A percentile compares a stretch with the other conserved stretches of the same genome.
Evolutionary conservation across 23 tunicate genomes (phyloP).

Genomic region (Halocynthia roretzi): DNA sequence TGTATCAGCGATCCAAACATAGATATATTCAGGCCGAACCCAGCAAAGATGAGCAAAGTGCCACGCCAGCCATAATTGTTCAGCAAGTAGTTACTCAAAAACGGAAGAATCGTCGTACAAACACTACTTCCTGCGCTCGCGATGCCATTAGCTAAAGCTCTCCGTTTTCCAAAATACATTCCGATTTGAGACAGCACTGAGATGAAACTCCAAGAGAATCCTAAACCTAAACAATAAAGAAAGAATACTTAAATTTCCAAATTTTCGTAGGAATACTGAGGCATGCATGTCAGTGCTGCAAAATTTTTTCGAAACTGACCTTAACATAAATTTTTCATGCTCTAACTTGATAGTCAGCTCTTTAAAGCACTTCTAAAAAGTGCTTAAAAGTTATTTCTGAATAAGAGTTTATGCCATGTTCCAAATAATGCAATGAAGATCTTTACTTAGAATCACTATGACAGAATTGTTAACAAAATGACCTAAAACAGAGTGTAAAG

Average conservation of each 20-base stretch:
- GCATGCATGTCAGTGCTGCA: background rate
- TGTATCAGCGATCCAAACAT: constrained; percentile 42
- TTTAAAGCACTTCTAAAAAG: too few relatives aligned
- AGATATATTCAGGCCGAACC: constrained; percentile 32
- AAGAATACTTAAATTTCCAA: background rate
- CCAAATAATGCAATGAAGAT: too few relatives aligned
- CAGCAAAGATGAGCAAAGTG: constrained; percentile 36
- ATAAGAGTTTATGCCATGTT: too few relatives aligned
- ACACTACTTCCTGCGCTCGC: constrained; percentile 30
- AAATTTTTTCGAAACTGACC: too few relatives aligned
- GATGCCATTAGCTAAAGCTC: constrained; percentile 47
- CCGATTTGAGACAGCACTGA: constrained; percentile 25
- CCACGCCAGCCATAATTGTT: constrained; percentile 49
- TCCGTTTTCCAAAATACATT: constrained; percentile 29
- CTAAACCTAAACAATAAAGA: constrained; percentile 32
- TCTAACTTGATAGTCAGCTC: too few relatives aligned
- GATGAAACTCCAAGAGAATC: constrained; percentile 29
- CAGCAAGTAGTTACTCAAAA: constrained; percentile 28
- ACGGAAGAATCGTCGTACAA: constrained; percentile 26
- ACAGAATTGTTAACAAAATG: too few relatives aligned
- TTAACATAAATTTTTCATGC: too few relatives aligned
- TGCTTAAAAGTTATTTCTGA: too few relatives aligned
- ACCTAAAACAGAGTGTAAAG: too few relatives aligned
- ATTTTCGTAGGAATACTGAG: background rate
- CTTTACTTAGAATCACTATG: too few relatives aligned